A percentile compares a stretch with the other conserved stretches of the same genome.
Conservation (phyloP, 2,888 invertebrate species). For the Spodoptera exigua region DNA sequence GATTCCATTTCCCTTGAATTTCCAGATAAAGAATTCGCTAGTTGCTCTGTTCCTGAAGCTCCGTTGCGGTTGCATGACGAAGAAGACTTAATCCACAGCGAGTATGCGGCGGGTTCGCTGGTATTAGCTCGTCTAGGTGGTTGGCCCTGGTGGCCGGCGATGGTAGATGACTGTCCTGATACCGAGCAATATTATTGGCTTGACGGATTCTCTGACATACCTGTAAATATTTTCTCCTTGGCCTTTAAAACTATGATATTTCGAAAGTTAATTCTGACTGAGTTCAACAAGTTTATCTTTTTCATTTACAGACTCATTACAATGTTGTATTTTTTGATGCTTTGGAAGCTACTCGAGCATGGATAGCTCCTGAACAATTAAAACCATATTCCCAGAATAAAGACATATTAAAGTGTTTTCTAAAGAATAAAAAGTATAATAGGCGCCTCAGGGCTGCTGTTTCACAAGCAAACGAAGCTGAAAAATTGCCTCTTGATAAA, state of each 20-base stretch:
- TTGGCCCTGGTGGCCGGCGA: constrained; percentile 93
- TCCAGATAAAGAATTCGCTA: constrained; percentile 81
- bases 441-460: constrained; percentile 75
- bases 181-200: constrained; percentile 90
- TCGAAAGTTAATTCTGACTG: neutral
- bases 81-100: constrained; percentile 88
- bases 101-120: constrained; percentile 91
- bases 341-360: constrained; percentile 78
- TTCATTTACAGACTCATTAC: constrained; percentile 84
- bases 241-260: neutral
- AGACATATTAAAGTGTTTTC: constrained; percentile 52
- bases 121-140: constrained; percentile 91
- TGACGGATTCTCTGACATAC: constrained; percentile 86
- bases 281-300: too few relatives aligned
- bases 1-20: constrained; percentile 9
- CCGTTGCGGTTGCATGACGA: constrained; percentile 80
- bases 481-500: constrained; percentile 66
- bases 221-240: constrained; percentile 68
- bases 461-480: constrained; percentile 80
- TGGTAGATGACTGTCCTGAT: constrained; percentile 92
- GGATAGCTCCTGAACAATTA: constrained; percentile 79
- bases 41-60: constrained; percentile 87
- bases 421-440: constrained; percentile 64
- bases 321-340: constrained; percentile 88
- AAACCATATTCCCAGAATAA: constrained; percentile 74